Percentiles rank a stretch among this genome's conserved stretches.
phyloP scores from a whole-genome alignment of 2,113 vertebrate species.

The Aplodontia rufa region DNA sequence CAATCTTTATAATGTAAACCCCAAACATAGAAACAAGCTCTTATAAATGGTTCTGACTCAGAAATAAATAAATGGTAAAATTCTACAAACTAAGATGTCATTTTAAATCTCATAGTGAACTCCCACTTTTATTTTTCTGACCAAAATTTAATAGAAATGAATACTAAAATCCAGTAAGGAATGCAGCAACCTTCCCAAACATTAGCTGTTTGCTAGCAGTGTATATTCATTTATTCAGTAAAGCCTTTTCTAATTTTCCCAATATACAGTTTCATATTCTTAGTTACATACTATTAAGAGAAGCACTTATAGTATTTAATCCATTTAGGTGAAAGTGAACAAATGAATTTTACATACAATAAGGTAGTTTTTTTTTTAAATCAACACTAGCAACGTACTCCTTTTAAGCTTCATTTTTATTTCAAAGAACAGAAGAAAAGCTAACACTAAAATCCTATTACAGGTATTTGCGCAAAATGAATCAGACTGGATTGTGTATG shows the following conservation, averaged over 20 bases:
- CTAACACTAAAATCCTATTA: background rate
- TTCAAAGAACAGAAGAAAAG: constrained; percentile 1
- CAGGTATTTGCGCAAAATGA: background rate
- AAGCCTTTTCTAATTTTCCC: background rate
- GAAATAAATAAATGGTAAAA: background rate
- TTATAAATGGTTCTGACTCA: background rate
- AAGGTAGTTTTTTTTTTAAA: background rate
- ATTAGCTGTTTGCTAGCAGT: background rate
- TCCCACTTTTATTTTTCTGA: background rate
- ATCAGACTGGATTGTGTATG: background rate
- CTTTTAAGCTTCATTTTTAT: background rate
- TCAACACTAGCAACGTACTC: background rate
- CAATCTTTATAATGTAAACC: background rate
- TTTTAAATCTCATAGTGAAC: constrained; percentile 40
- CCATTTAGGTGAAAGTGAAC: background rate
- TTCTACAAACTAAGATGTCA: constrained; percentile 30
- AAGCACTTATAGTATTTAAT: background rate
- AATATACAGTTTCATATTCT: background rate
- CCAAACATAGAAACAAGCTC: background rate
- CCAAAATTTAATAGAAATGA: constrained; percentile 3
- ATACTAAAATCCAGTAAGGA: background rate
- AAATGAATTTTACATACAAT: background rate
- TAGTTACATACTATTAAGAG: constrained; percentile 16
- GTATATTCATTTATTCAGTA: background rate
- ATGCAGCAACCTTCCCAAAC: background rate